A percentile compares a stretch with the other conserved stretches of the same genome.
Evolutionary conservation across 2,797 vertebrate species (phyloP).

Genomic region (Pteropus rufus): DNA sequence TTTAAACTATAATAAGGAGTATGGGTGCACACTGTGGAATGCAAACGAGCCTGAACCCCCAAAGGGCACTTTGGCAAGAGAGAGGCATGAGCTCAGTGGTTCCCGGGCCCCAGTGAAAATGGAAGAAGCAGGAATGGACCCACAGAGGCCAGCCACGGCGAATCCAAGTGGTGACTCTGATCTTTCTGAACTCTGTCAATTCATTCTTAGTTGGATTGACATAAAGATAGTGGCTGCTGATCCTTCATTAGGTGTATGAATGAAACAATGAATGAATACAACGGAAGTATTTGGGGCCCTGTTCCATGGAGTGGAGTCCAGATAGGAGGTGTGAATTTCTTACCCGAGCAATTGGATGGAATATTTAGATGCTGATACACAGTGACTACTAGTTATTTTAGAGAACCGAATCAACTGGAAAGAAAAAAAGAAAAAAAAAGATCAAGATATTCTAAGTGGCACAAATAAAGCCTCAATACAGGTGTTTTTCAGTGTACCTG

Average conservation of each 20-base stretch:
- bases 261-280: background rate
- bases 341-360: background rate
- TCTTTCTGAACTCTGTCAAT: background rate
- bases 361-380: background rate
- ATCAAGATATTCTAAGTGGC: background rate
- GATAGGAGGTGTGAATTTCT: background rate
- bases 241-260: background rate
- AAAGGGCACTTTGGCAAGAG: background rate
- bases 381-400: background rate
- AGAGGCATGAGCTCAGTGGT: background rate
- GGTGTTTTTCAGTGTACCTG: background rate
- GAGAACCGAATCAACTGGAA: background rate
- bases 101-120: background rate
- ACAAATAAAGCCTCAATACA: background rate
- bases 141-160: background rate
- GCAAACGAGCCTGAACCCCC: too few relatives aligned
- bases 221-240: background rate
- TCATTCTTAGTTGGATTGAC: background rate
- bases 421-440: background rate
- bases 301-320: background rate
- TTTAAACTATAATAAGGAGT: background rate
- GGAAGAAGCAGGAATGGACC: background rate
- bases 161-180: background rate
- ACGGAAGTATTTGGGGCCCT: background rate
- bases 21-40: accelerated